phyloP scores from a whole-genome alignment of 2,113 vertebrate species.

The Mus musculus region DNA sequence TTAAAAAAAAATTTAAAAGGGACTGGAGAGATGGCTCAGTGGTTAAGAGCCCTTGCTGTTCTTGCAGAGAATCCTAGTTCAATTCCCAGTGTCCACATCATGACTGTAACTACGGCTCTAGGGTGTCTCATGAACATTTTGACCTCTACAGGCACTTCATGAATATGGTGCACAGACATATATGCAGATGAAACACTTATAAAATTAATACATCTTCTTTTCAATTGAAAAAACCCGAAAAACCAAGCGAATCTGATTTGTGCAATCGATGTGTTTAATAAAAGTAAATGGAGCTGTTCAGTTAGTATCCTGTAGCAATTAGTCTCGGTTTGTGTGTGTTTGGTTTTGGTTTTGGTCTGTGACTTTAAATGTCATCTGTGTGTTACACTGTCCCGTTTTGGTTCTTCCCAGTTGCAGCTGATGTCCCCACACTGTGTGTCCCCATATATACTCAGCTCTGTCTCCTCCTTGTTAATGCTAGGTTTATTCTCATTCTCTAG shows the following conservation, averaged over 20 bases:
- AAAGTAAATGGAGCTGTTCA: slow-evolving; percentile 2
- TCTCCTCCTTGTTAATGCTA: slow-evolving; percentile 13
- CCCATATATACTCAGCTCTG: neutral
- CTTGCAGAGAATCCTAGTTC: neutral
- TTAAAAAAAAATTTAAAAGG: neutral
- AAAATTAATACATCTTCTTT: neutral
- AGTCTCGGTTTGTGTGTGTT: neutral
- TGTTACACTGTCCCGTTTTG: neutral
- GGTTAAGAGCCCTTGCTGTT: neutral
- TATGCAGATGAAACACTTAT: neutral
- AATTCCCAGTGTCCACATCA: neutral
- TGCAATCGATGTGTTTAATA: neutral
- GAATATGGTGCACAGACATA: neutral
- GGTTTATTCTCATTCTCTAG: slow-evolving; percentile 71
- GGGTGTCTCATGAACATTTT: neutral
- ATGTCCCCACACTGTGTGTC: neutral
- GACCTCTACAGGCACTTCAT: neutral
- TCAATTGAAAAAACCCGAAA: neutral
- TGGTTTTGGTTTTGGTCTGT: neutral
- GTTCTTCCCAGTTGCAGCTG: neutral
- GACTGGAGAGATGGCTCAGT: neutral
- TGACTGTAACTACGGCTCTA: neutral
- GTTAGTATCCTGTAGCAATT: neutral
- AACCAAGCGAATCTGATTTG: neutral
- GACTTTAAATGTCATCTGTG: slow-evolving; percentile 35